Conservation (phyloP, 2,113 vertebrate species). For the Sisor rabdophorus region DNA sequence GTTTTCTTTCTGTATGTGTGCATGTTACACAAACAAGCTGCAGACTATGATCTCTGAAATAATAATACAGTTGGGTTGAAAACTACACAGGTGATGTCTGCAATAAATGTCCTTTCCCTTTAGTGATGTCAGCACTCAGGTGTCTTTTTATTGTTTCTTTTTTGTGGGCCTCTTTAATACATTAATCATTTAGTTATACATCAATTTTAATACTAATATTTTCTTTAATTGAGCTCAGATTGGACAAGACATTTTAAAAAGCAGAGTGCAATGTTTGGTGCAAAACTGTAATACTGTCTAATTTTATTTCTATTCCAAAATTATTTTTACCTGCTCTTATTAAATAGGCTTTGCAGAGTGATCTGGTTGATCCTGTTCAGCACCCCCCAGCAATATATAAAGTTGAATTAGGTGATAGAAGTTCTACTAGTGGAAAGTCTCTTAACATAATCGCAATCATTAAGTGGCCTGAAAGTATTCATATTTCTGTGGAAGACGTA, state of each 20-base stretch:
- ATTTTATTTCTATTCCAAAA: not conserved
- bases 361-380: conserved; percentile 1
- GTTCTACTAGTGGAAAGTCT: no score
- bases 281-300: conserved; percentile 77
- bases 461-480: no score
- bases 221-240: no score
- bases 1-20: not conserved
- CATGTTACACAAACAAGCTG: not conserved
- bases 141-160: not conserved
- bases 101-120: conserved; percentile 16
- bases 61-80: not conserved
- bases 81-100: not conserved
- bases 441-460: no score
- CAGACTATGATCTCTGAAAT: conserved; percentile 21
- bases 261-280: conserved; percentile 85
- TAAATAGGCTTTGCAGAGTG: conserved; percentile 39
- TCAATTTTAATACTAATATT: no score
- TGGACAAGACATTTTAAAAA: conserved; percentile 40
- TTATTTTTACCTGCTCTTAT: not conserved
- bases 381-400: no score
- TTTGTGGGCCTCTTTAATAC: not conserved
- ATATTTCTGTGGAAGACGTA: no score
- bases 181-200: not conserved
- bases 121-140: conserved; percentile 11
- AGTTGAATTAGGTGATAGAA: no score